Percentiles rank a stretch among this genome's conserved stretches.
These are phyloP conservation scores for Papilio polytes DNA, from an alignment of 1,140 invertebrate genomes.

Conservation along the genomic window DNA sequence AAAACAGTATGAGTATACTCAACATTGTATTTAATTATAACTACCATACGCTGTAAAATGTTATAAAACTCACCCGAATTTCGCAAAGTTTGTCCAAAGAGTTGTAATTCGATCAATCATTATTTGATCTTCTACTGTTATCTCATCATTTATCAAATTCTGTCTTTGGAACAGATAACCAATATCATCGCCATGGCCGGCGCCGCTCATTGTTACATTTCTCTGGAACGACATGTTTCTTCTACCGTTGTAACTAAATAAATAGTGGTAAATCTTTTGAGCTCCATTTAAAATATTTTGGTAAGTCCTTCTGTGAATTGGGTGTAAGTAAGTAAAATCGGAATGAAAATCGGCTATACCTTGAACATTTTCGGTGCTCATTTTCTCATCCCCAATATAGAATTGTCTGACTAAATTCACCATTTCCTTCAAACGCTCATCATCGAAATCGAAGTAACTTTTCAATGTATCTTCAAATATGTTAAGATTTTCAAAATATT, in stretches of 20 bases:
- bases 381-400: slow-evolving; percentile 54
- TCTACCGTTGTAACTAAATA: slow-evolving; percentile 55
- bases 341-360: slow-evolving; percentile 51
- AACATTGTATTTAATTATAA: not conserved
- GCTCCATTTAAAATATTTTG: slow-evolving; percentile 52
- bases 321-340: slow-evolving; percentile 54
- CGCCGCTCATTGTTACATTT: slow-evolving; percentile 44
- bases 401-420: slow-evolving; percentile 45
- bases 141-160: slow-evolving; percentile 24
- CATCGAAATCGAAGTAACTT: slow-evolving; percentile 49
- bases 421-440: slow-evolving; percentile 37
- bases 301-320: slow-evolving; percentile 50
- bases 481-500: slow-evolving; percentile 44
- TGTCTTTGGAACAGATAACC: slow-evolving; percentile 53
- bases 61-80: slow-evolving; percentile 52
- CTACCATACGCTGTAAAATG: not conserved
- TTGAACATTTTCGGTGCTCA: slow-evolving; percentile 42
- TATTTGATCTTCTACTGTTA: slow-evolving; percentile 47
- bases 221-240: slow-evolving; percentile 43
- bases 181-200: slow-evolving; percentile 53
- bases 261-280: slow-evolving; percentile 50
- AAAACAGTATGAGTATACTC: not conserved
- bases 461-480: slow-evolving; percentile 43
- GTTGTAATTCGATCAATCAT: slow-evolving; percentile 58
- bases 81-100: slow-evolving; percentile 63